Evolutionary conservation across 2,113 vertebrate genomes (phyloP).

Genomic region (Phrynocephalus versicolor): DNA sequence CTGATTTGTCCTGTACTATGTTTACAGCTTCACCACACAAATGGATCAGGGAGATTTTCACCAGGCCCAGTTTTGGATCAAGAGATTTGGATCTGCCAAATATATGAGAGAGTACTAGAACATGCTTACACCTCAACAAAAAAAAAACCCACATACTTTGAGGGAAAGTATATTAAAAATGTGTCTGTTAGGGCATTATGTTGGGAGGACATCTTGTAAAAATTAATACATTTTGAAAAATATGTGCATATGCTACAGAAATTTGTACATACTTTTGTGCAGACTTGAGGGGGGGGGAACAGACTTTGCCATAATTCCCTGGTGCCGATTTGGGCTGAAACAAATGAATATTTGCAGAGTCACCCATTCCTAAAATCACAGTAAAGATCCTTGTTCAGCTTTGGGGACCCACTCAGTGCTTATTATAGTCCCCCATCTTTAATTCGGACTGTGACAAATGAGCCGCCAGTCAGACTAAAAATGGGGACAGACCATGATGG

Average conservation of each 20-base stretch:
- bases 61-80: too few species aligned
- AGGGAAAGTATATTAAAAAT: not conserved
- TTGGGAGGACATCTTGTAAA: not conserved
- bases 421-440: not conserved
- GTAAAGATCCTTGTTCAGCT: not conserved
- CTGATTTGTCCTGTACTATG: too few species aligned
- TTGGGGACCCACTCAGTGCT: not conserved
- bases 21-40: too few species aligned
- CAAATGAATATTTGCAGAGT: not conserved
- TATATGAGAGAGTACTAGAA: too few species aligned
- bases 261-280: not conserved
- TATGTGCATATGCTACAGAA: not conserved
- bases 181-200: not conserved
- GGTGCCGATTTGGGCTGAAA: not conserved
- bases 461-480: not conserved
- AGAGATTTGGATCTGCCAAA: too few species aligned
- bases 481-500: not conserved
- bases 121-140: not conserved
- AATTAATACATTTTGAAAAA: not conserved
- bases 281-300: not conserved
- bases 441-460: not conserved
- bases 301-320: not conserved
- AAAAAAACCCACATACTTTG: not conserved
- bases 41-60: too few species aligned
- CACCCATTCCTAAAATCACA: not conserved